These are phyloP conservation scores for Hyperoplus lanceolatus DNA, from an alignment of 2,797 vertebrate genomes.

Conservation along the genomic window DNA sequence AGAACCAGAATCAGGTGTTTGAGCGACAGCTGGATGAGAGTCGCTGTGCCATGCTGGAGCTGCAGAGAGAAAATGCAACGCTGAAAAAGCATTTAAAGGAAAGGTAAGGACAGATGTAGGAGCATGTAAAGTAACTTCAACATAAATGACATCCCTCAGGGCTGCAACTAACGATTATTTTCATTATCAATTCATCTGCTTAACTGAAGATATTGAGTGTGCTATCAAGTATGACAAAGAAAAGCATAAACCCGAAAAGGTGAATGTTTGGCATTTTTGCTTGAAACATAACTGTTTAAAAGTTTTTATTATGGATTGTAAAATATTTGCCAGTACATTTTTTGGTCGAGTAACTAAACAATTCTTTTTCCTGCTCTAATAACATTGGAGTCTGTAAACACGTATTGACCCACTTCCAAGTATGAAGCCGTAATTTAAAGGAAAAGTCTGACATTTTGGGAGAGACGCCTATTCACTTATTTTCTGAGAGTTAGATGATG, in stretches of 20 bases:
- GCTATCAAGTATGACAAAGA: neutral
- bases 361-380: neutral
- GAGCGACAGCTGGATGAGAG: constrained; percentile 86
- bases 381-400: neutral
- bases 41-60: constrained; percentile 83
- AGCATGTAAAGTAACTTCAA: neutral
- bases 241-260: neutral
- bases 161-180: neutral
- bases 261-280: neutral
- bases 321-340: neutral
- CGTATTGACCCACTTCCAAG: neutral
- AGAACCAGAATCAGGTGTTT: constrained; percentile 87
- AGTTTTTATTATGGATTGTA: neutral
- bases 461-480: neutral
- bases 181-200: neutral
- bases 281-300: neutral
- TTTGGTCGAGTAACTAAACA: neutral
- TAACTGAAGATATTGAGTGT: neutral
- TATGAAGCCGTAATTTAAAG: neutral
- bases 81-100: constrained; percentile 86
- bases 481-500: neutral
- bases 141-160: neutral
- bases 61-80: constrained; percentile 89
- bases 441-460: neutral
- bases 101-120: constrained; percentile 50